phyloP scores from a whole-genome alignment of 2,888 invertebrate species.

The Oscheius sp. region DNA sequence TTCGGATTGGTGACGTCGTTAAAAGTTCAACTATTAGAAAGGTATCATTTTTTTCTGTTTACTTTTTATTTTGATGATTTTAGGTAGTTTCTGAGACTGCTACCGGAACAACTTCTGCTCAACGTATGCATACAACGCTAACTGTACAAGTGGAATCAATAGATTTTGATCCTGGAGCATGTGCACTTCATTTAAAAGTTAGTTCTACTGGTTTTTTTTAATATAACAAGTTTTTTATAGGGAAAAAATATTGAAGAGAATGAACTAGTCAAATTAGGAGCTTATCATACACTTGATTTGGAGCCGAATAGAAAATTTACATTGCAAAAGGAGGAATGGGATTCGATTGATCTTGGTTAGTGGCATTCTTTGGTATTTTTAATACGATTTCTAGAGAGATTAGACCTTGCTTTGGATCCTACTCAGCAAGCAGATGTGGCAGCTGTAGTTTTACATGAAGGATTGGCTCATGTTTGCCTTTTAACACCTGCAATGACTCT shows the following conservation, averaged over 20 bases:
- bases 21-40: conserved; percentile 87
- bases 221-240: conserved; percentile 15
- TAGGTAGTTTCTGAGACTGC: conserved; percentile 81
- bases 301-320: conserved; percentile 94
- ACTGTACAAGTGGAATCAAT: conserved; percentile 86
- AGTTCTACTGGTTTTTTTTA: conserved; percentile 78
- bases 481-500: conserved; percentile 96
- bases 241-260: conserved; percentile 95
- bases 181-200: conserved; percentile 92
- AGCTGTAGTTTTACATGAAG: conserved; percentile 88
- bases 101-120: conserved; percentile 92
- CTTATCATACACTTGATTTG: conserved; percentile 96
- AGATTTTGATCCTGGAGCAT: conserved; percentile 98
- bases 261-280: conserved; percentile 98
- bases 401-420: conserved; percentile 86
- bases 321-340: conserved; percentile 70
- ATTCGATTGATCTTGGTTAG: conserved; percentile 68
- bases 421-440: conserved; percentile 93
- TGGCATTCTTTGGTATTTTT: too few relatives aligned
- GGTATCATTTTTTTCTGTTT: conserved; percentile 70
- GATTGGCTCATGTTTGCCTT: conserved; percentile 90
- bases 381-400: conserved; percentile 62
- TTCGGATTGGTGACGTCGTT: conserved; percentile 88
- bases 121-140: conserved; percentile 88
- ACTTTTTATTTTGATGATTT: not conserved